Evolutionary conservation across 2,113 vertebrate species (phyloP).

Genomic region (Passer montanus): DNA sequence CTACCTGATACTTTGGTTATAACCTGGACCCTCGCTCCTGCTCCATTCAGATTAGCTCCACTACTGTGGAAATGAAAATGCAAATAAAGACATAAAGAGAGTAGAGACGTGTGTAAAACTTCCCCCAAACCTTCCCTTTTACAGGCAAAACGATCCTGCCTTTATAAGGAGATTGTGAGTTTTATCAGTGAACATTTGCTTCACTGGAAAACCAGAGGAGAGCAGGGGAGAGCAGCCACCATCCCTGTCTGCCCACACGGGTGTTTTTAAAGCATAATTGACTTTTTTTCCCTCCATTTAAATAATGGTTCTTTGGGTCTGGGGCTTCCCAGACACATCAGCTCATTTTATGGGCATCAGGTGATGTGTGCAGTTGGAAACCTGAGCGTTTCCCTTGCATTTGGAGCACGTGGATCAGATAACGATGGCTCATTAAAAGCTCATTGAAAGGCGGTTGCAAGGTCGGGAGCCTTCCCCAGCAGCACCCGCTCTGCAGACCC

Average conservation of each 20-base stretch:
- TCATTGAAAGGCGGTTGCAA: neutral
- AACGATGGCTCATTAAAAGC: neutral
- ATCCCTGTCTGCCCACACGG: neutral
- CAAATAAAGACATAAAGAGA: neutral
- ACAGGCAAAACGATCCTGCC: conserved; percentile 31
- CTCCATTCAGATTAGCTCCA: neutral
- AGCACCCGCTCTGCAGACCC: neutral
- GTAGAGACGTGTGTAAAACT: neutral
- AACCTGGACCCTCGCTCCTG: conserved; percentile 19
- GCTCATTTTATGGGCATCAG: conserved; percentile 42
- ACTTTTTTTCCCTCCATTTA: neutral
- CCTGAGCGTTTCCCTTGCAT: neutral
- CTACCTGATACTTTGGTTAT: conserved; percentile 45
- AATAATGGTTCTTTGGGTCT: conserved; percentile 16
- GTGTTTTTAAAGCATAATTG: neutral
- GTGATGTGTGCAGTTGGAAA: conserved; percentile 43
- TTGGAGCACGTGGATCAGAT: conserved; percentile 37
- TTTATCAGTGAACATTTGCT: neutral
- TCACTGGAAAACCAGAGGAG: neutral
- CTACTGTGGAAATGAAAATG: conserved; percentile 27
- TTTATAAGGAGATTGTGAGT: conserved; percentile 43
- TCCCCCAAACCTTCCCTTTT: conserved; percentile 28
- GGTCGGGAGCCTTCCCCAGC: neutral
- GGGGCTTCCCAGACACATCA: conserved; percentile 63
- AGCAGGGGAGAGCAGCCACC: neutral